phyloP scores from a whole-genome alignment of 2,113 vertebrate species.

The Haemorhous mexicanus region DNA sequence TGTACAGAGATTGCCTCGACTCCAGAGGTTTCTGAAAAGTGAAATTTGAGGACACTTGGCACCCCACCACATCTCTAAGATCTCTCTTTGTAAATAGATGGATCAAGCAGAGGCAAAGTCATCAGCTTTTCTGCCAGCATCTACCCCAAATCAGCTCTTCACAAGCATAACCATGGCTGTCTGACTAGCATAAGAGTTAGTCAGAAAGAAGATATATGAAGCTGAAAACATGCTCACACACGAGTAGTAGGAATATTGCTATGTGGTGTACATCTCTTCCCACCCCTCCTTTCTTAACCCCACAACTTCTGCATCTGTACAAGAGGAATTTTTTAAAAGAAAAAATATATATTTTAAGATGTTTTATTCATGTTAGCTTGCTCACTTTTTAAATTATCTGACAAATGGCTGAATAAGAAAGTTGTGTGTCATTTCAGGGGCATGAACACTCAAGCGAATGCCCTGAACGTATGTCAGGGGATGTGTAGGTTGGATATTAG shows the following conservation, averaged over 20 bases:
- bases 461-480: not conserved
- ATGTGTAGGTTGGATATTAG: not conserved
- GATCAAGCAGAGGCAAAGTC: not conserved
- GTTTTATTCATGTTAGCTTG: not conserved
- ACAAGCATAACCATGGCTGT: not conserved
- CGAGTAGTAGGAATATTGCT: not conserved
- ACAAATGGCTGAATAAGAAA: not conserved
- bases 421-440: not conserved
- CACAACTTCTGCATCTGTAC: not conserved
- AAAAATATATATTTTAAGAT: not conserved
- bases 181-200: not conserved
- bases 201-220: not conserved
- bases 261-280: not conserved
- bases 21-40: not conserved
- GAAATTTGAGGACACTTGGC: not conserved
- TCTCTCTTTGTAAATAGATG: not conserved
- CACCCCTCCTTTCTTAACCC: not conserved
- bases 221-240: not conserved
- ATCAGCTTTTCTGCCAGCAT: not conserved
- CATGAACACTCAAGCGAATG: not conserved
- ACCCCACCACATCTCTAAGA: not conserved
- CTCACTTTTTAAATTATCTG: not conserved
- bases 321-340: not conserved
- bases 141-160: not conserved
- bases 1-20: not conserved